phyloP scores from a whole-genome alignment of 2,888 invertebrate species.

The Hypomecis atomaria region DNA sequence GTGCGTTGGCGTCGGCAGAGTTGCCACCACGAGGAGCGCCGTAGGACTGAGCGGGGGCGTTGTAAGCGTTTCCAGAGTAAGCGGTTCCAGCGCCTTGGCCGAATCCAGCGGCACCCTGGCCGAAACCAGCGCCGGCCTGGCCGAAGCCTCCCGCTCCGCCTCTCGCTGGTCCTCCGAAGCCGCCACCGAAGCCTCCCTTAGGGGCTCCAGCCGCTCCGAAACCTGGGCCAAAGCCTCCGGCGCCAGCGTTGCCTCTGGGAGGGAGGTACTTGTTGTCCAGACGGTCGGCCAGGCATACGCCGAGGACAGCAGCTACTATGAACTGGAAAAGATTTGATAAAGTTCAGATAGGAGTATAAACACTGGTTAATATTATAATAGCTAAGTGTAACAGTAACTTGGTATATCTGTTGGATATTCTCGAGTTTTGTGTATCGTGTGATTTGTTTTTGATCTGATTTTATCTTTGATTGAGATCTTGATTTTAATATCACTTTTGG shows the following conservation, averaged over 20 bases:
- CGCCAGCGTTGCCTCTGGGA: conserved; percentile 74
- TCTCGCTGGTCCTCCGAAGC: conserved; percentile 45
- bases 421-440: no score
- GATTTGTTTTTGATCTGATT: no score
- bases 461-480: no score
- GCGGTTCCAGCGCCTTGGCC: conserved; percentile 32
- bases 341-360: background rate
- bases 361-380: background rate
- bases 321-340: conserved; percentile 58
- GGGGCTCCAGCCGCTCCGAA: conserved; percentile 46
- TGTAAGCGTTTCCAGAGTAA: conserved; percentile 53
- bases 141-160: conserved; percentile 40
- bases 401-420: no score
- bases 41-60: conserved; percentile 53
- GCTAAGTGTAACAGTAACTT: no score
- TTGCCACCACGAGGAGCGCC: conserved; percentile 43
- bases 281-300: conserved; percentile 77
- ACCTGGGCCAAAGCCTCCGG: conserved; percentile 66
- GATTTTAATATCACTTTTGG: no score
- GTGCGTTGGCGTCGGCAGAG: conserved; percentile 71
- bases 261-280: conserved; percentile 81
- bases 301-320: conserved; percentile 74
- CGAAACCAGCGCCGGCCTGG: conserved; percentile 30
- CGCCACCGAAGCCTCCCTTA: conserved; percentile 45
- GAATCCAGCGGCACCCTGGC: conserved; percentile 32